These are phyloP conservation scores for Acropora tenuis DNA, from an alignment of 64 coral and sea anemone genomes.

Conservation along the genomic window DNA sequence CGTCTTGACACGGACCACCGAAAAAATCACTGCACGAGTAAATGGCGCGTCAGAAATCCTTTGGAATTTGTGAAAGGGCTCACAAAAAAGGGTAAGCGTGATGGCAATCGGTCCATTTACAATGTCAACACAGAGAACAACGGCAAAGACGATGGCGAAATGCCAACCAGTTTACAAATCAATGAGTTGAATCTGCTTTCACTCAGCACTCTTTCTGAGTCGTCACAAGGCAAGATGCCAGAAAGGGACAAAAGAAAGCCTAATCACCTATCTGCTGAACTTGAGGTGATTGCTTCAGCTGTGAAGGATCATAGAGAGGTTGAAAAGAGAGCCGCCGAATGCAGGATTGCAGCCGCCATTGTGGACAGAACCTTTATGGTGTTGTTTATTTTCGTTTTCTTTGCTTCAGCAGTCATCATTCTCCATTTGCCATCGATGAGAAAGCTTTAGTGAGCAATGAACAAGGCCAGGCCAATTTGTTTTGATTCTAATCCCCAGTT, in stretches of 20 bases:
- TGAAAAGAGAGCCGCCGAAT: constrained; percentile 30
- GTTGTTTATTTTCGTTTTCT: constrained; percentile 71
- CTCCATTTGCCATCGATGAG: constrained; percentile 41
- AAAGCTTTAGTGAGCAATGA: not conserved
- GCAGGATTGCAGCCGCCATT: constrained; percentile 79
- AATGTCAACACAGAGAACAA: not conserved
- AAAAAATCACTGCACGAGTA: not conserved
- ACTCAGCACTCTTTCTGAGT: not conserved
- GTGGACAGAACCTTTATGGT: constrained; percentile 84
- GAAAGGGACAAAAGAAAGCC: not conserved
- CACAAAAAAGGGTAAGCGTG: not conserved
- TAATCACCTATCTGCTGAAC: constrained; percentile 18
- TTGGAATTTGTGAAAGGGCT: not conserved
- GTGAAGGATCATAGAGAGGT: constrained; percentile 43
- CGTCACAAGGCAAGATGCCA: not conserved
- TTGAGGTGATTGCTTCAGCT: constrained; percentile 49
- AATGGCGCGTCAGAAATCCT: not conserved
- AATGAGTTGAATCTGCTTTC: not conserved
- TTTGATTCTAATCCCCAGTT: no score
- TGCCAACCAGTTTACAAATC: not conserved
- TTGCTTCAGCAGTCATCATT: constrained; percentile 65
- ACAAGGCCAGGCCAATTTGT: no score
- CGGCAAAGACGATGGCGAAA: not conserved
- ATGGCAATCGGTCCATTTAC: not conserved
- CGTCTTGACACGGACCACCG: constrained; percentile 10